phyloP scores from a whole-genome alignment of 35 echinoderm and acorn worm genomes.

The Nesometra sesokonis region DNA sequence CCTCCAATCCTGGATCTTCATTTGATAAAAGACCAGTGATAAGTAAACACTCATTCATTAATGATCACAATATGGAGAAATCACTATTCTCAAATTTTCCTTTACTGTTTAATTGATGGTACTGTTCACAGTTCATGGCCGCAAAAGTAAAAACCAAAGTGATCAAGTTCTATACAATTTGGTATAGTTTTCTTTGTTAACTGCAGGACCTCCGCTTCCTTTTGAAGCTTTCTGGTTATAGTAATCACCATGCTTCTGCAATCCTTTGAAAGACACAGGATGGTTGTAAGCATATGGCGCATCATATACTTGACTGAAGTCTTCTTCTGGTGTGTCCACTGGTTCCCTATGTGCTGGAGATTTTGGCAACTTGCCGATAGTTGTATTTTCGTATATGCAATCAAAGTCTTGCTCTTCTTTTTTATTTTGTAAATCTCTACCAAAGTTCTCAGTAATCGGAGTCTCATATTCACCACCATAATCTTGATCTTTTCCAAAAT shows the following conservation, averaged over 20 bases:
- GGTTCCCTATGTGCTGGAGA: background rate
- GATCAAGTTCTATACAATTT: background rate
- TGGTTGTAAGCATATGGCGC: background rate
- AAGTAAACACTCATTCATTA: too few relatives aligned
- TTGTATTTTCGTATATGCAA: background rate
- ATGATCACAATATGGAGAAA: too few relatives aligned
- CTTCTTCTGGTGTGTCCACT: background rate
- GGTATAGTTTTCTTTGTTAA: background rate
- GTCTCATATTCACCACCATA: background rate
- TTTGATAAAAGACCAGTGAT: too few relatives aligned
- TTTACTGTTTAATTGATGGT: too few relatives aligned
- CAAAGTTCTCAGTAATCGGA: background rate
- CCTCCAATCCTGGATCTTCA: too few relatives aligned
- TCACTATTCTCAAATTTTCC: too few relatives aligned
- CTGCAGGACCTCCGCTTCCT: background rate
- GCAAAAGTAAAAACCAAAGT: too few relatives aligned
- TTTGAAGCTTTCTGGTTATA: background rate
- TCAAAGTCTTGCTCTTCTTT: background rate
- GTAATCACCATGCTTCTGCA: background rate
- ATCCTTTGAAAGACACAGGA: background rate
- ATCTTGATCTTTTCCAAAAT: background rate
- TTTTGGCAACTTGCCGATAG: background rate
- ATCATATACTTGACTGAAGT: background rate
- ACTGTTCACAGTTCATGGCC: too few relatives aligned
- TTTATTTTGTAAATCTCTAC: background rate